A percentile compares a stretch with the other conserved stretches of the same genome.
These are phyloP conservation scores for Papilio polyxenes DNA, from an alignment of 1,140 invertebrate genomes.

Conservation along the genomic window DNA sequence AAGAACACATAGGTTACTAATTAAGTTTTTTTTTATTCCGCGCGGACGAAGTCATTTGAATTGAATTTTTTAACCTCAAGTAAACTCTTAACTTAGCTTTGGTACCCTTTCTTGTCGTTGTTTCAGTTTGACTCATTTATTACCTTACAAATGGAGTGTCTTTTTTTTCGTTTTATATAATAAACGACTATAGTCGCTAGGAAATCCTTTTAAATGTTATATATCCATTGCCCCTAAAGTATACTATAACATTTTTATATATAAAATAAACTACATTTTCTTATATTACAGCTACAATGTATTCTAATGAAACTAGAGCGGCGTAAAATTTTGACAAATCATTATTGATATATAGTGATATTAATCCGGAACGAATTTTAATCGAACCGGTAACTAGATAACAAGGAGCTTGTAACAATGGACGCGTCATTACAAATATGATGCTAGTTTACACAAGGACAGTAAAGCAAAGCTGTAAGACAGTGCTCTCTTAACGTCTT, in stretches of 20 bases:
- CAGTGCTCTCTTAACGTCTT: too few species aligned
- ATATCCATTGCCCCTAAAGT: neutral
- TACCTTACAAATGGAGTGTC: too few species aligned
- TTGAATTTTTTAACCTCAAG: too few species aligned
- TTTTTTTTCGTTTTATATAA: too few species aligned
- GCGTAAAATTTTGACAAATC: slow-evolving; percentile 62
- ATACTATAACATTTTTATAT: neutral
- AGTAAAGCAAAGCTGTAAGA: too few species aligned
- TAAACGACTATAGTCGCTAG: neutral
- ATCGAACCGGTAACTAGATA: slow-evolving; percentile 42
- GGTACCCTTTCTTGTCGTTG: too few species aligned
- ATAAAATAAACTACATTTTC: neutral
- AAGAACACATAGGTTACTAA: too few species aligned
- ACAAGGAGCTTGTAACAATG: slow-evolving; percentile 21
- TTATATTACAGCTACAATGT: neutral
- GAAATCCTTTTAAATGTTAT: neutral
- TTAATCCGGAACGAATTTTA: slow-evolving; percentile 36
- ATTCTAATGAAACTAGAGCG: slow-evolving; percentile 41
- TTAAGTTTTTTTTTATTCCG: too few species aligned
- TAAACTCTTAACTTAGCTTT: too few species aligned
- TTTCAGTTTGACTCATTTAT: too few species aligned
- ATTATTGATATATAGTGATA: slow-evolving; percentile 61
- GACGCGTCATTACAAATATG: neutral
- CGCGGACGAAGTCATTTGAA: too few species aligned
- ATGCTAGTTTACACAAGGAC: too few species aligned